Evolutionary conservation across 2,113 vertebrate species (phyloP).

Genomic region (Chitala chitala): DNA sequence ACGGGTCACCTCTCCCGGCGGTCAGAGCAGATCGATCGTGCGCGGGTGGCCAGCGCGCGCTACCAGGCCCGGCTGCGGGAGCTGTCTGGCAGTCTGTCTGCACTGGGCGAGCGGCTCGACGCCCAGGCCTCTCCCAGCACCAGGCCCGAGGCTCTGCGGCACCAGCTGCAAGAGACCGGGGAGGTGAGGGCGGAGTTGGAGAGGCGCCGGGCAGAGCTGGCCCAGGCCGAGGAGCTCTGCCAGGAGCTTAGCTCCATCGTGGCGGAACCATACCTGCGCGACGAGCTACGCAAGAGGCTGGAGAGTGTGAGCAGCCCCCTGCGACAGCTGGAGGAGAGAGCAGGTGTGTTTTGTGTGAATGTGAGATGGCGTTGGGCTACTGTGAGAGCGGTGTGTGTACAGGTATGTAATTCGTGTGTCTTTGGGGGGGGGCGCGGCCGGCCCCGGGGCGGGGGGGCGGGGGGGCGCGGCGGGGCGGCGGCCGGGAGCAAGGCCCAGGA

Average conservation of each 20-base stretch:
- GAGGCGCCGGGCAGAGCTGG: slow-evolving; percentile 70
- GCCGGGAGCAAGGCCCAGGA: no score
- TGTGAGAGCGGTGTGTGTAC: background rate
- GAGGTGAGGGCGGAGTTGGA: slow-evolving; percentile 90
- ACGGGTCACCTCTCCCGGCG: slow-evolving; percentile 74
- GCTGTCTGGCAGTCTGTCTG: slow-evolving; percentile 74
- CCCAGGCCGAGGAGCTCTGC: slow-evolving; percentile 77
- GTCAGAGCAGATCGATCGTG: slow-evolving; percentile 82
- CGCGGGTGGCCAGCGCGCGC: slow-evolving; percentile 80
- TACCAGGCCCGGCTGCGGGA: slow-evolving; percentile 79
- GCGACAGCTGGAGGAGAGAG: slow-evolving; percentile 83
- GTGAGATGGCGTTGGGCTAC: slow-evolving; percentile 1
- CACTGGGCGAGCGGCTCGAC: slow-evolving; percentile 73
- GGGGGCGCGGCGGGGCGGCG: no score
- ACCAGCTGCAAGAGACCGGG: slow-evolving; percentile 85
- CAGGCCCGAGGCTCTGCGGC: slow-evolving; percentile 84
- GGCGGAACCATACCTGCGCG: slow-evolving; percentile 88
- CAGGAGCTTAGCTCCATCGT: slow-evolving; percentile 80
- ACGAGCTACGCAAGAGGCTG: slow-evolving; percentile 86
- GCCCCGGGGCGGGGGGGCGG: no score
- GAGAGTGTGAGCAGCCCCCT: slow-evolving; percentile 80
- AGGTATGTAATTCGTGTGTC: background rate
- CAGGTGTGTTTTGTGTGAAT: slow-evolving; percentile 69
- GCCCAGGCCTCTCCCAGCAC: slow-evolving; percentile 78
- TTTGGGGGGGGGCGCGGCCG: no score